Evolutionary conservation across 2,113 vertebrate genomes (phyloP).

Genomic region (Aegotheles bennettii): DNA sequence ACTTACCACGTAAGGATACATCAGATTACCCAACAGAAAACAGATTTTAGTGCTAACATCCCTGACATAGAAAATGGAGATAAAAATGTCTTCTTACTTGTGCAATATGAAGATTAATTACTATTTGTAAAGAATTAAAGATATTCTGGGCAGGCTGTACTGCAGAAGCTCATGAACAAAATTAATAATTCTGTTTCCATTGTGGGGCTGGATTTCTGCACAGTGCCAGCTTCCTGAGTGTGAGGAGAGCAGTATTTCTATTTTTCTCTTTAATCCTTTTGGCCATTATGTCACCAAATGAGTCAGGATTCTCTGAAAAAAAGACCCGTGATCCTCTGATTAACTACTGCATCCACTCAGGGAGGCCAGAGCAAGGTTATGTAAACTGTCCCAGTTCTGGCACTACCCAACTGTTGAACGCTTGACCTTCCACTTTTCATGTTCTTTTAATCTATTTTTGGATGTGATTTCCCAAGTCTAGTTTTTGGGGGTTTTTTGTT

Average conservation of each 20-base stretch:
- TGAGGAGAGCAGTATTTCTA: not conserved
- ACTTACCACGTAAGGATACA: not conserved
- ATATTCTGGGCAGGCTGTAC: not conserved
- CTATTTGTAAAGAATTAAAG: not conserved
- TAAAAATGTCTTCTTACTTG: not conserved
- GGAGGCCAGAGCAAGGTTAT: constrained; percentile 35
- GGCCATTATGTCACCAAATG: constrained; percentile 9
- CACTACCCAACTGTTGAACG: constrained; percentile 23
- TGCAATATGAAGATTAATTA: not conserved
- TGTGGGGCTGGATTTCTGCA: not conserved
- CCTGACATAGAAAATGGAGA: not conserved
- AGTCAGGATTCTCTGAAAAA: constrained; percentile 39
- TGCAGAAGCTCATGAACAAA: not conserved
- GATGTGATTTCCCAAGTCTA: not conserved
- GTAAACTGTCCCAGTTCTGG: constrained; percentile 30
- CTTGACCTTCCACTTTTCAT: constrained; percentile 22
- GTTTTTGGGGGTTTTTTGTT: not conserved
- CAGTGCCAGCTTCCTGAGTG: not conserved
- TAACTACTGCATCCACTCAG: not conserved
- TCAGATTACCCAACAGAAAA: not conserved
- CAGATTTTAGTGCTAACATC: not conserved
- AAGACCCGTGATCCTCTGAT: not conserved
- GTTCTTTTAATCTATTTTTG: constrained; percentile 33
- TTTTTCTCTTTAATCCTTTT: not conserved
- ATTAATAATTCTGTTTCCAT: not conserved